These are phyloP conservation scores for Spialia ferax DNA, from an alignment of 2,888 invertebrate species.

Conservation along the genomic window DNA sequence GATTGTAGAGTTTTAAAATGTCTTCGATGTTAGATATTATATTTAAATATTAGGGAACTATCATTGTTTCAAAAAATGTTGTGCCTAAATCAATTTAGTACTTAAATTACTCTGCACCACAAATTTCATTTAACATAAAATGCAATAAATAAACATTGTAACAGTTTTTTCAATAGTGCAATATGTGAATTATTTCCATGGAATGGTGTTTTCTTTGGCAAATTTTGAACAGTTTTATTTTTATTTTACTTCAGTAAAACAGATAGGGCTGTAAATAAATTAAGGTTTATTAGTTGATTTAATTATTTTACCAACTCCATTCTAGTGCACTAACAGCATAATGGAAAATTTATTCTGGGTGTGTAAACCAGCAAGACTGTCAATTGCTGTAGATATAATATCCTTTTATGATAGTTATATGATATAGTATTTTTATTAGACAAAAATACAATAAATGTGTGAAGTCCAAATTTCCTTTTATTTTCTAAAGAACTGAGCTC, in stretches of 20 bases:
- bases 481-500: background rate
- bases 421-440: conserved; percentile 86
- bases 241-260: conserved; percentile 16
- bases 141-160: conserved; percentile 27
- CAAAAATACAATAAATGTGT: conserved; percentile 87
- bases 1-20: conserved; percentile 40
- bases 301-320: conserved; percentile 57
- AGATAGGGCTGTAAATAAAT: conserved; percentile 78
- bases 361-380: conserved; percentile 83
- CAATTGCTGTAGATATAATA: conserved; percentile 81
- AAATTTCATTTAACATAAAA: conserved; percentile 41
- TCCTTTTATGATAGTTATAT: conserved; percentile 80
- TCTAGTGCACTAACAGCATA: conserved; percentile 63
- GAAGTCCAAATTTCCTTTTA: conserved; percentile 74
- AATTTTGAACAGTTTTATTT: conserved; percentile 57
- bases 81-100: conserved; percentile 58
- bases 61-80: conserved; percentile 46
- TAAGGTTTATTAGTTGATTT: conserved; percentile 70
- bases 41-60: conserved; percentile 40
- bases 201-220: conserved; percentile 69
- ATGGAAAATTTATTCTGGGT: conserved; percentile 68
- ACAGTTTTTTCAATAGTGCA: conserved; percentile 69
- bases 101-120: conserved; percentile 51
- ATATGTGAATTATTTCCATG: conserved; percentile 70
- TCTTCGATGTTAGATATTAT: conserved; percentile 40